Base-by-base conservation (phyloP, 1,140 invertebrate genomes). In the Rhizoglyphus robini region DNA sequence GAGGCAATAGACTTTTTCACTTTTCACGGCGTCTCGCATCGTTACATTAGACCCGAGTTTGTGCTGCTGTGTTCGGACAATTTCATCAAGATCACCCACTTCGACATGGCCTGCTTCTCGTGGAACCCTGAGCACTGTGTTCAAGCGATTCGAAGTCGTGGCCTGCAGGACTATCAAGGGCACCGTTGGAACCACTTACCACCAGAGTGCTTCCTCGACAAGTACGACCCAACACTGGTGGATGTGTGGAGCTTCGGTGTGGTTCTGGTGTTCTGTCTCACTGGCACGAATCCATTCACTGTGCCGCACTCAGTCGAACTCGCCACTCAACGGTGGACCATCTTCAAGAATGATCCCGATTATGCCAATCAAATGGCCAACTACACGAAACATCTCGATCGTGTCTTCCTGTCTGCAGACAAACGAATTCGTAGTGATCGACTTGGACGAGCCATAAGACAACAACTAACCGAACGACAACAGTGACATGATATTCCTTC, bases 101-200 rank as follows among this genome's bases (percentile, higher is more conserved):
- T 60, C 23, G 58, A 60, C 23, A 60, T 60, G 58, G 3, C 38
- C 13, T 60, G 58, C 29, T 60, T 60, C n/a, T 27, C 29, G 23
- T 60, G 15, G 18, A 60, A 60, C 13, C 30, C 30, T 34, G n/a
- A 15, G 3, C 15, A 60, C 13, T 11, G 20, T 32, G 15, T 13
- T 13, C 25, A 29, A 32, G 27, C 25, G n/a, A n/a, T 27, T n/a
- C 3, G 58, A n/a, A 13, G 11, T 38, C 15, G n/a, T n/a, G 58
- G 29, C 13, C n/a, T 60, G 27, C 58, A 60, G 11, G 58, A 60
- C 36, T 29, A 60, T 11, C 27, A 29, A n/a, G 29, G 13, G 15
- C 3, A 60, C 13, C 15, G n/a, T 1, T 60, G 58, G 58, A 32
- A 34, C 25, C 58, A 60, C 29, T 23, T 60, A 1, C 58, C 58